These are phyloP conservation scores for Podocnemis expansa DNA, from an alignment of 2,113 vertebrate species.

Conservation along the genomic window DNA sequence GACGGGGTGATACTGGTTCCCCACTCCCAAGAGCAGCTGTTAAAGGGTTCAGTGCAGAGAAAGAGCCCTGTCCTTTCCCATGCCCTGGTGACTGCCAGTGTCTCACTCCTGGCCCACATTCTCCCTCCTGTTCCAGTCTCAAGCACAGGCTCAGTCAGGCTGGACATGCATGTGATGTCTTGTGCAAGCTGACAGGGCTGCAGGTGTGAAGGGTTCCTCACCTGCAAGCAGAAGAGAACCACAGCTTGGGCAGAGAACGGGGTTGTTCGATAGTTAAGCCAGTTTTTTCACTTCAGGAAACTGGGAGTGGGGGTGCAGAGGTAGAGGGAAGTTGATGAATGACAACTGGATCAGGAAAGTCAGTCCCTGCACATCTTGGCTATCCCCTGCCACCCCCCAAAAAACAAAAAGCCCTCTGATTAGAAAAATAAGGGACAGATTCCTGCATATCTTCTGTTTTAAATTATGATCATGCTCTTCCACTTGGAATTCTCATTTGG, in stretches of 20 bases:
- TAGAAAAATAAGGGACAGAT: not conserved
- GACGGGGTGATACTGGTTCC: not conserved
- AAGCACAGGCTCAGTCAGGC: rapidly evolving
- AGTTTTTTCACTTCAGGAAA: not conserved
- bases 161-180: rapidly evolving
- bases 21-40: not conserved
- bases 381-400: not conserved
- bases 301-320: not conserved
- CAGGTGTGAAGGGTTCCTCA: not conserved
- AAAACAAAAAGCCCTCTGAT: not conserved
- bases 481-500: not conserved
- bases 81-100: rapidly evolving
- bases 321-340: not conserved
- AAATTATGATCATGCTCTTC: not conserved
- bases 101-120: rapidly evolving
- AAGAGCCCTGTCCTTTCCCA: not conserved
- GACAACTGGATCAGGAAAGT: not conserved
- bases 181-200: too few relatives aligned
- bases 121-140: not conserved
- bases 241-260: not conserved
- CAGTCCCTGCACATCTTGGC: not conserved
- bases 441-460: not conserved
- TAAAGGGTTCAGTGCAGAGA: not conserved
- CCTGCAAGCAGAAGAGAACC: not conserved
- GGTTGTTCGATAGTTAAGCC: not conserved